Conservation (phyloP, 2,113 vertebrate genomes). For the Pithys albifrons region DNA sequence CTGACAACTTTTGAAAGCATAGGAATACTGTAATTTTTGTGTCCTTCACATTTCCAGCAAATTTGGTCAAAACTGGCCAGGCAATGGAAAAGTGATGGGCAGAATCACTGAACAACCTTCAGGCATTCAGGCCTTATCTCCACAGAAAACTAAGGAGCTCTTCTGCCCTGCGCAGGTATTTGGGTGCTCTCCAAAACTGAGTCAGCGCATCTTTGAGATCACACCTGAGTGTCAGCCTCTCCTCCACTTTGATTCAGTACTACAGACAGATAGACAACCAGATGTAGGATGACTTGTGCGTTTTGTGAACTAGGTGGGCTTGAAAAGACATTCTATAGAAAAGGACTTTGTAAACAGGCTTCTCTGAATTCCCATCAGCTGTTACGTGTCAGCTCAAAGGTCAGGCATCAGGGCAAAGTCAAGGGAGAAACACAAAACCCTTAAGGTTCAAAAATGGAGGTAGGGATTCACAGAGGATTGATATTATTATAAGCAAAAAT, state of each 20-base stretch:
- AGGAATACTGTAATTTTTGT: neutral
- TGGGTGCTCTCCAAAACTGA: neutral
- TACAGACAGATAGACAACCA: neutral
- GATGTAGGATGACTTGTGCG: neutral
- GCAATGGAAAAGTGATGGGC: neutral
- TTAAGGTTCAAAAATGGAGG: neutral
- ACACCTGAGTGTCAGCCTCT: neutral
- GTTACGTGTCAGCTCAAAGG: neutral
- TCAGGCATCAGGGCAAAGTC: neutral
- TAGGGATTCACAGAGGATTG: neutral
- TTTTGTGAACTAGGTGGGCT: neutral
- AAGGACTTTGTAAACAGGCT: neutral
- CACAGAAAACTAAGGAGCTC: neutral
- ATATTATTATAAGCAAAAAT: neutral
- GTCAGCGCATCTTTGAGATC: neutral
- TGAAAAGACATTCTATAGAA: neutral
- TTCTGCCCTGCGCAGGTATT: neutral
- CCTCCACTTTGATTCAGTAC: neutral
- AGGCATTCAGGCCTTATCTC: neutral
- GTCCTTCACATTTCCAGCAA: neutral
- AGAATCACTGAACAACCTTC: neutral
- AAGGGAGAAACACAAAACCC: neutral
- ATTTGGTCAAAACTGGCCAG: neutral
- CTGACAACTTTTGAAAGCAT: neutral
- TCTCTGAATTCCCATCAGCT: neutral